A percentile compares a stretch with the other conserved stretches of the same genome.
Evolutionary conservation across 2,797 vertebrate species (phyloP).

Genomic region (Anguilla obscura): DNA sequence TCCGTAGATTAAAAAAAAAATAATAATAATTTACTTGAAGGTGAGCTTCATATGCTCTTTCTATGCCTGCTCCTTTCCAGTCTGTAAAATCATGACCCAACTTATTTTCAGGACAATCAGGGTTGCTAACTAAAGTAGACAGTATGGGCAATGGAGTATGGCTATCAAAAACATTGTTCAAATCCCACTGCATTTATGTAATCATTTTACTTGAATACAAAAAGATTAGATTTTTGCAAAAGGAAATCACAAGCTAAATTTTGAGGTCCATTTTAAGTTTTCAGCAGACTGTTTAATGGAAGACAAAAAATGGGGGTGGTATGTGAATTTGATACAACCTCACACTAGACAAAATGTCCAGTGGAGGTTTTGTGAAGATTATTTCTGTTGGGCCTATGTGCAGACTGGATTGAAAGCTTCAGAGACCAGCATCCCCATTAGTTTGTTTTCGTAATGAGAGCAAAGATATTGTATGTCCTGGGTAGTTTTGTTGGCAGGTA

Average conservation of each 20-base stretch:
- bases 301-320: conserved; percentile 39
- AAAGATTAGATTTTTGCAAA: conserved; percentile 34
- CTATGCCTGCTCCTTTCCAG: too few species aligned
- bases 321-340: neutral
- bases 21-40: too few species aligned
- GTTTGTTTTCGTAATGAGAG: conserved; percentile 17
- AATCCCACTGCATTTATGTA: conserved; percentile 48
- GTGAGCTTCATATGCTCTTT: too few species aligned
- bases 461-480: conserved; percentile 15
- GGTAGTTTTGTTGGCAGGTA: neutral
- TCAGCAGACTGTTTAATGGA: conserved; percentile 34
- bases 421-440: neutral
- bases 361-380: conserved; percentile 16
- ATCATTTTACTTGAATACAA: conserved; percentile 44
- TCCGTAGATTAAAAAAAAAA: too few species aligned
- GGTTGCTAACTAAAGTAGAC: too few species aligned
- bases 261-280: conserved; percentile 38
- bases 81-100: too few species aligned
- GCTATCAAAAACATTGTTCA: neutral
- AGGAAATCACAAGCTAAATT: conserved; percentile 18
- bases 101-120: too few species aligned
- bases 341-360: neutral
- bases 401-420: neutral
- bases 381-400: neutral
- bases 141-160: too few species aligned